Percentiles rank a stretch among this genome's conserved stretches.
Conservation (phyloP, 1,140 invertebrate genomes). For the Drosophila asahinai region DNA sequence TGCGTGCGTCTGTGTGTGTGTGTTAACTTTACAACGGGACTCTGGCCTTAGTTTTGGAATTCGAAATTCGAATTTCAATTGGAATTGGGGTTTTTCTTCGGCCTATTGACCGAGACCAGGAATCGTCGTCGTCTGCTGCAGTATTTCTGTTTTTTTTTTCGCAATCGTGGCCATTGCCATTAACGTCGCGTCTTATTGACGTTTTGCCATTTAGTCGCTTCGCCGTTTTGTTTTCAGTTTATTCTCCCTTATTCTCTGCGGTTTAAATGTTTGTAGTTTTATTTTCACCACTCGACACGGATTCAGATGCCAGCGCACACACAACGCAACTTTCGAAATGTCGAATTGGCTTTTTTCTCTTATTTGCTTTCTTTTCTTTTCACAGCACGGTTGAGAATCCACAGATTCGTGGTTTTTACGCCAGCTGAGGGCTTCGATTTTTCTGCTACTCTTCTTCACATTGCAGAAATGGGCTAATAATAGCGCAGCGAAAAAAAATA, state of each 20-base stretch:
- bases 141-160: constrained; percentile 20
- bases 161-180: constrained; percentile 29
- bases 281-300: constrained; percentile 80
- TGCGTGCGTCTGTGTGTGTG: constrained; percentile 25
- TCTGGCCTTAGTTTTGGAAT: constrained; percentile 21
- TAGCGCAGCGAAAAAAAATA: constrained; percentile 39
- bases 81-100: constrained; percentile 12
- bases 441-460: constrained; percentile 10
- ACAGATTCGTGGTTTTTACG: constrained; percentile 18
- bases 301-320: constrained; percentile 67
- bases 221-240: constrained; percentile 27
- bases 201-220: constrained; percentile 32
- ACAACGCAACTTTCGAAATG: constrained; percentile 57
- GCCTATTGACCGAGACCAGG: constrained; percentile 18
- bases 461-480: constrained; percentile 23
- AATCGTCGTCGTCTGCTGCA: constrained; percentile 1
- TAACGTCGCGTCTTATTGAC: constrained; percentile 20
- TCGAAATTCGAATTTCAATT: constrained; percentile 19
- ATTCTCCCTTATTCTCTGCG: constrained; percentile 39
- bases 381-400: constrained; percentile 8
- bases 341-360: constrained; percentile 38
- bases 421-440: constrained; percentile 15
- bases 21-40: constrained; percentile 37
- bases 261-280: constrained; percentile 62
- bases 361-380: constrained; percentile 18